phyloP scores from a whole-genome alignment of 2,888 invertebrate species.

The Parnassius apollo region DNA sequence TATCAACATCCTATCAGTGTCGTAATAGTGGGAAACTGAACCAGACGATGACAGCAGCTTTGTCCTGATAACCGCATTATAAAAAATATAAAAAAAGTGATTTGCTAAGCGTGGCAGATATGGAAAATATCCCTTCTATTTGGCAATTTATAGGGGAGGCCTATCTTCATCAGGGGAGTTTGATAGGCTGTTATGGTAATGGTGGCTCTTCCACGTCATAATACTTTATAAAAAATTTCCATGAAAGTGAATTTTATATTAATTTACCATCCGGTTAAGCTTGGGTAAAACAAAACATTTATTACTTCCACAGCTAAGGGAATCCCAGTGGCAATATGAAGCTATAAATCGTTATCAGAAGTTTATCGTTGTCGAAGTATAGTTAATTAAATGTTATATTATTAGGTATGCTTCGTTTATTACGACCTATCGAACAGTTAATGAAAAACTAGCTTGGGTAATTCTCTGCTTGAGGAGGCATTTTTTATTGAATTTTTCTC shows the following conservation, averaged over 20 bases:
- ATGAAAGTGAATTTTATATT: constrained; percentile 6
- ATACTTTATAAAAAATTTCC: background rate
- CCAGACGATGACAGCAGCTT: background rate
- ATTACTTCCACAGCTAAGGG: constrained; percentile 1
- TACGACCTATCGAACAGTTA: constrained; percentile 15
- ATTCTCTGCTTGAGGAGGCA: no score
- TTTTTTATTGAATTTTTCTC: no score
- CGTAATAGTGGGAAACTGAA: background rate
- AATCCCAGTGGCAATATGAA: constrained; percentile 11
- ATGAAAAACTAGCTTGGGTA: constrained; percentile 7
- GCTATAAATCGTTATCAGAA: constrained; percentile 15
- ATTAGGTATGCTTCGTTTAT: constrained; percentile 18
- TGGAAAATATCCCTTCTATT: no score
- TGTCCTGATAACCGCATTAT: background rate
- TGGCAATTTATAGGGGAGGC: no score
- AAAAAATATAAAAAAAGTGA: no score
- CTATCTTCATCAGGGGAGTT: no score
- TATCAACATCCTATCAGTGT: background rate
- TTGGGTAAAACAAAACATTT: constrained; percentile 13
- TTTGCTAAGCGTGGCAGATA: no score
- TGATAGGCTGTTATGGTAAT: no score
- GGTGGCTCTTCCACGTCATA: no score
- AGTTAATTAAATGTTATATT: constrained; percentile 17
- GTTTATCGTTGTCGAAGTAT: constrained; percentile 21
- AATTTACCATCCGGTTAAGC: background rate